Percentiles rank a stretch among this genome's conserved stretches.
Conservation (phyloP, 2,888 invertebrate genomes). For the Cartodere bifasciata region DNA sequence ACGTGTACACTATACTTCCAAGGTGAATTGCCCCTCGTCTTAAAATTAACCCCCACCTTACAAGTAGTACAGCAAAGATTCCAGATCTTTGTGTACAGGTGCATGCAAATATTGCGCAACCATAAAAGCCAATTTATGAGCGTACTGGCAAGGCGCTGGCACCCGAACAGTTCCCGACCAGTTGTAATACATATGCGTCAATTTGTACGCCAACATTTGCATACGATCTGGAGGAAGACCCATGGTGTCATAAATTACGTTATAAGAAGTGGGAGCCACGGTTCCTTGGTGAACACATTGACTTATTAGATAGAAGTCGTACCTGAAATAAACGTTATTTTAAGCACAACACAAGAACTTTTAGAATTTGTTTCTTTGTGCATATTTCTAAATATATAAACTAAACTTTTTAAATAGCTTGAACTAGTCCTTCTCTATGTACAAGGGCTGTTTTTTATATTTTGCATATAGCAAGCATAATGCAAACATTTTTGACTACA, state of each 20-base stretch:
- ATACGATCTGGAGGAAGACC: slow-evolving; percentile 59
- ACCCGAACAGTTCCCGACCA: slow-evolving; percentile 77
- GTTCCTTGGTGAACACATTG: slow-evolving; percentile 83
- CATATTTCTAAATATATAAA: too few relatives aligned
- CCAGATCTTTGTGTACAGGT: slow-evolving; percentile 46
- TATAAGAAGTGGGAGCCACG: slow-evolving; percentile 83
- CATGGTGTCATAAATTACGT: slow-evolving; percentile 64
- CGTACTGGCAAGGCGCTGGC: slow-evolving; percentile 89
- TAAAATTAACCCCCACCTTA: too few relatives aligned
- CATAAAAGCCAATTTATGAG: slow-evolving; percentile 85
- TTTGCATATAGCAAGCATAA: too few relatives aligned
- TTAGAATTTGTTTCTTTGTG: too few relatives aligned
- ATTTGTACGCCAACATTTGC: slow-evolving; percentile 75
- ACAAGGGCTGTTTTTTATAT: too few relatives aligned
- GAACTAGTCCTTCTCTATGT: too few relatives aligned
- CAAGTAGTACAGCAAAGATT: slow-evolving; percentile 55
- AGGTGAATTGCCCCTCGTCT: too few relatives aligned
- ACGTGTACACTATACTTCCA: too few relatives aligned
- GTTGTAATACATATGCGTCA: slow-evolving; percentile 86
- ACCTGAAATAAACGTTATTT: slow-evolving; percentile 53
- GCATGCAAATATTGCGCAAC: slow-evolving; percentile 69
- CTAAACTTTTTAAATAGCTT: too few relatives aligned
- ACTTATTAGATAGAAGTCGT: slow-evolving; percentile 83
- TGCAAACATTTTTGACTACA: too few relatives aligned
- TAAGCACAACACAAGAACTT: too few relatives aligned